Evolutionary conservation across 2,113 vertebrate genomes (phyloP).

Genomic region (Cololabis saira): DNA sequence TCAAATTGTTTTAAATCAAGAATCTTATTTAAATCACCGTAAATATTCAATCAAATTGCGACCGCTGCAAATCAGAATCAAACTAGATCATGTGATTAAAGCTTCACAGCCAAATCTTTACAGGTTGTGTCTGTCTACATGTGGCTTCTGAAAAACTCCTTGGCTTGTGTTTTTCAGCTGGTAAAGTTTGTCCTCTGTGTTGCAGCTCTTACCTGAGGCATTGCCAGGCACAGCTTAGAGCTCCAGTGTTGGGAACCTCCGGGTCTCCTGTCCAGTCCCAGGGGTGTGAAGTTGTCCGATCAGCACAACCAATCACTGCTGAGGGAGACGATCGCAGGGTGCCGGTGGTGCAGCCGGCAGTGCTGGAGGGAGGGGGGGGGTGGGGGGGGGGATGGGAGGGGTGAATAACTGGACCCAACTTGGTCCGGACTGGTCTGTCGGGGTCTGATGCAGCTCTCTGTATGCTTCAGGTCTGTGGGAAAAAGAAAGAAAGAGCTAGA

Average conservation of each 20-base stretch:
- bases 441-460: conserved; percentile 46
- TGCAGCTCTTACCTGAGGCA: conserved; percentile 94
- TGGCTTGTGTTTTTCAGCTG: background rate
- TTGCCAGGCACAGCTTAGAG: conserved; percentile 90
- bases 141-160: background rate
- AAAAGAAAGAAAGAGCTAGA: conserved; percentile 13
- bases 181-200: no score
- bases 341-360: conserved; percentile 36
- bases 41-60: background rate
- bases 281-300: conserved; percentile 79
- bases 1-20: background rate
- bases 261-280: conserved; percentile 84
- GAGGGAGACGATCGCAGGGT: conserved; percentile 7
- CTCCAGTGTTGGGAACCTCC: conserved; percentile 87
- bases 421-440: conserved; percentile 38
- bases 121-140: background rate
- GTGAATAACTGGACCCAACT: conserved; percentile 22
- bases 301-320: conserved; percentile 45
- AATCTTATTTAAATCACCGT: background rate
- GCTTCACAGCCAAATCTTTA: background rate
- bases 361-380: conserved; percentile 21
- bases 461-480: conserved; percentile 57
- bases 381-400: background rate
- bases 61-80: background rate
- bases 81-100: background rate